Evolutionary conservation across 2,888 invertebrate species (phyloP).

Genomic region (Andricus curvator): DNA sequence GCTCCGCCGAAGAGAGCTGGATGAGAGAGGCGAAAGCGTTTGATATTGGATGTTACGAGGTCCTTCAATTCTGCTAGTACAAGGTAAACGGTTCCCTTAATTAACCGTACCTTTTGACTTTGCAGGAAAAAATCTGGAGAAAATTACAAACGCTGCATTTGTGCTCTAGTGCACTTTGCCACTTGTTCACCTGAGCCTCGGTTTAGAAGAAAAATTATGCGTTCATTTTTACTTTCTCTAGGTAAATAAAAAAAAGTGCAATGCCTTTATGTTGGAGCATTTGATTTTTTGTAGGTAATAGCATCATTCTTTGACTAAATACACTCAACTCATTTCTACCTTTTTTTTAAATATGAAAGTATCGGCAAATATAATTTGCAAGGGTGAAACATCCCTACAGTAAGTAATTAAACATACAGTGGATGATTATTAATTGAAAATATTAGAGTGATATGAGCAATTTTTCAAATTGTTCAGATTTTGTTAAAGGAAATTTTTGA

Average conservation of each 20-base stretch:
- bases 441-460: no score
- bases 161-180: constrained; percentile 31
- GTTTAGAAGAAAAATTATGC: not conserved
- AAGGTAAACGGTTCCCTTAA: constrained; percentile 28
- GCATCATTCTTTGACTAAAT: no score
- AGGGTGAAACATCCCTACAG: no score
- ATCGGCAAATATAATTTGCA: no score
- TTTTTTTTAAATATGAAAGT: no score
- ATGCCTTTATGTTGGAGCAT: no score
- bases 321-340: no score
- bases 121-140: constrained; percentile 25
- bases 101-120: constrained; percentile 23
- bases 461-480: no score
- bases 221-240: not conserved
- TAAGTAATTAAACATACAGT: no score
- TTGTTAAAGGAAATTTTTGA: no score
- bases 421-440: no score
- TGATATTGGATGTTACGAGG: not conserved
- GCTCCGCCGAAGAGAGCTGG: constrained; percentile 25
- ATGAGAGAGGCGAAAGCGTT: constrained; percentile 6
- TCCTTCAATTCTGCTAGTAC: constrained; percentile 11
- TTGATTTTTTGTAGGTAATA: no score
- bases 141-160: constrained; percentile 31
- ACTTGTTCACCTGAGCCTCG: not conserved
- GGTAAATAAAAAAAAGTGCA: not conserved